Percentiles rank a stretch among this genome's conserved stretches.
phyloP scores from a whole-genome alignment of 2,888 invertebrate species.

The Drepanosiphum platanoidis region DNA sequence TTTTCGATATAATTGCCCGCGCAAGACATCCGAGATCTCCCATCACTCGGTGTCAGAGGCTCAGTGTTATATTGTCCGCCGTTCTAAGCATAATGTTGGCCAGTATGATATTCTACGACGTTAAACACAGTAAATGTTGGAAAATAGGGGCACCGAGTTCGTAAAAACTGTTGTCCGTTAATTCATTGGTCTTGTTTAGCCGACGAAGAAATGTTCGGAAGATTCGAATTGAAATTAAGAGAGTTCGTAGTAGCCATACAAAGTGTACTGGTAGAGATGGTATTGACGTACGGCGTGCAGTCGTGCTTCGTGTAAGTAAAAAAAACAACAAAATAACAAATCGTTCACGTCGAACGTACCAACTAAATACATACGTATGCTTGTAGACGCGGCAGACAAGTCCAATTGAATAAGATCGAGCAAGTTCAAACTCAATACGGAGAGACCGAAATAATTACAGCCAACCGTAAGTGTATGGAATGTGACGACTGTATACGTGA shows the following conservation, averaged over 20 bases:
- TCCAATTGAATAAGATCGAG: slow-evolving; percentile 4
- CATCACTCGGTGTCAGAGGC: slow-evolving; percentile 63
- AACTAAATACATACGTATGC: neutral
- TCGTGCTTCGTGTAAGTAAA: slow-evolving; percentile 34
- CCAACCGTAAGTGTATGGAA: neutral
- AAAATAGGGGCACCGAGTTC: slow-evolving; percentile 26
- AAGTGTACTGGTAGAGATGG: slow-evolving; percentile 42
- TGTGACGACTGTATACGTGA: neutral
- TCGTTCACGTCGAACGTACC: neutral
- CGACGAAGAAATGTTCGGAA: slow-evolving; percentile 39
- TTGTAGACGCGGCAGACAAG: slow-evolving; percentile 9
- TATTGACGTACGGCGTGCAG: slow-evolving; percentile 28
- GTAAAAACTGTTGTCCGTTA: neutral
- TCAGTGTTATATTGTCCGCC: slow-evolving; percentile 62
- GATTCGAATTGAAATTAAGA: slow-evolving; percentile 56
- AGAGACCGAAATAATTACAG: neutral
- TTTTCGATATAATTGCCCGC: neutral
- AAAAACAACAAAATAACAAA: neutral
- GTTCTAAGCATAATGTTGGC: slow-evolving; percentile 62
- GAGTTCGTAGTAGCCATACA: slow-evolving; percentile 62
- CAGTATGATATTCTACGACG: slow-evolving; percentile 64
- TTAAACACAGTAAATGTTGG: slow-evolving; percentile 34
- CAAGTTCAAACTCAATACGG: neutral
- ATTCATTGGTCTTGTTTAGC: slow-evolving; percentile 17
- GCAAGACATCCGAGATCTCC: slow-evolving; percentile 63